Percentiles rank a stretch among this genome's conserved stretches.
phyloP scores from a whole-genome alignment of 1,140 invertebrate genomes.

The Xylocopa sonorina region DNA sequence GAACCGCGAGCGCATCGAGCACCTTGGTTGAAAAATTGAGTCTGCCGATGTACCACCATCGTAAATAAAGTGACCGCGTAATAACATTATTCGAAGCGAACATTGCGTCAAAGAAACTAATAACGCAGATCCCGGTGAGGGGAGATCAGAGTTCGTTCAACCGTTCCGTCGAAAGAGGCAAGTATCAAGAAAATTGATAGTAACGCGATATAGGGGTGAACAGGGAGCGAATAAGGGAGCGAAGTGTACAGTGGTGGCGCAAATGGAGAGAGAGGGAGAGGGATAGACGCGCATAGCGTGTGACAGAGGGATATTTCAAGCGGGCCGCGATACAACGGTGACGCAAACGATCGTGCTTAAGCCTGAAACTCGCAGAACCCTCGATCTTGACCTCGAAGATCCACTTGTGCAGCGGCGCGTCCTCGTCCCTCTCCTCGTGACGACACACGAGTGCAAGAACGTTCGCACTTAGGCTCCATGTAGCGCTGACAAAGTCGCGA shows the following conservation, averaged over 20 bases:
- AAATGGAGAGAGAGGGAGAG: background rate
- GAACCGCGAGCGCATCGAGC: no score
- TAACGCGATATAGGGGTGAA: background rate
- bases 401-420: slow-evolving; percentile 65
- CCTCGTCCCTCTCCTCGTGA: slow-evolving; percentile 67
- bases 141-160: background rate
- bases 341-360: slow-evolving; percentile 69
- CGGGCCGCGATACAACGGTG: slow-evolving; percentile 49
- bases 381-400: slow-evolving; percentile 70
- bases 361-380: slow-evolving; percentile 59
- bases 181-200: slow-evolving; percentile 11
- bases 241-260: no score
- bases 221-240: background rate
- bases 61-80: background rate
- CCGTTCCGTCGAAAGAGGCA: background rate
- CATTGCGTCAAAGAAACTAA: background rate
- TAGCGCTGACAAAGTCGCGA: slow-evolving; percentile 80
- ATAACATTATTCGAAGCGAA: background rate
- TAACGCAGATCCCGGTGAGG: background rate
- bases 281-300: no score
- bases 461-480: slow-evolving; percentile 72
- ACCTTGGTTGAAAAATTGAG: no score
- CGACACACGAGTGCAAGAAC: slow-evolving; percentile 70
- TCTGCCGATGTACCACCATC: no score
- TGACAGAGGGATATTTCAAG: slow-evolving; percentile 53